Conservation (phyloP, 35 echinoderm and acorn worm genomes). For the Holothuria glaberrima region DNA sequence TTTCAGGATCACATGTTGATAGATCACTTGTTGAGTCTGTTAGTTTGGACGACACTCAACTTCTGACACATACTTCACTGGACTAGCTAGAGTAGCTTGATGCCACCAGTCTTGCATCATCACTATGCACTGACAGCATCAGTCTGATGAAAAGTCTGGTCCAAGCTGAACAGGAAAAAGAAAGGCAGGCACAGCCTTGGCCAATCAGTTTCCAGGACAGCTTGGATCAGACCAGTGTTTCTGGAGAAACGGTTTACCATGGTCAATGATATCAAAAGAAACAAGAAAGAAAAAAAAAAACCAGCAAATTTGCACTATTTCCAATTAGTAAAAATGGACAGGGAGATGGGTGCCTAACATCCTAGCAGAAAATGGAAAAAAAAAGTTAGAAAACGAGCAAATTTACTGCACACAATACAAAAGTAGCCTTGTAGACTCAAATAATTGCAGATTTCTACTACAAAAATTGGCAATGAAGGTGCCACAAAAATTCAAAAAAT, state of each 20-base stretch:
- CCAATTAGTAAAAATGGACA: constrained; percentile 12
- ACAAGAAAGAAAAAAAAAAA: constrained; percentile 8
- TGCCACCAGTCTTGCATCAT: no score
- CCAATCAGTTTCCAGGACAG: constrained; percentile 20
- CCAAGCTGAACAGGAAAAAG: constrained; percentile 9
- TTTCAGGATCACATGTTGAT: no score
- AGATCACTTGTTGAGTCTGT: no score
- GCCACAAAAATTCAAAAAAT: no score
- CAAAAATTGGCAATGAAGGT: no score
- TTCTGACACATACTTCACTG: no score
- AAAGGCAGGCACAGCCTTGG: constrained; percentile 61
- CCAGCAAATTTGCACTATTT: constrained; percentile 26
- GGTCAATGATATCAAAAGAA: constrained; percentile 3
- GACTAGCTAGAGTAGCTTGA: no score
- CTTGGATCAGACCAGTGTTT: constrained; percentile 49
- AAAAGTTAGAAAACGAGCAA: constrained; percentile 22
- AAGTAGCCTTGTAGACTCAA: constrained; percentile 43
- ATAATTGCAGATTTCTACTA: constrained; percentile 14
- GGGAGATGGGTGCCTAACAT: not conserved
- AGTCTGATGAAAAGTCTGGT: constrained; percentile 5
- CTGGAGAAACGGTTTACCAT: constrained; percentile 12
- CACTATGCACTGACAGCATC: no score
- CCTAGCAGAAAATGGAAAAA: constrained; percentile 12
- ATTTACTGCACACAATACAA: constrained; percentile 58
- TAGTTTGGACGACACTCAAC: no score